phyloP scores from a whole-genome alignment of 2,113 vertebrate species.

The Planiliza haematocheilus region DNA sequence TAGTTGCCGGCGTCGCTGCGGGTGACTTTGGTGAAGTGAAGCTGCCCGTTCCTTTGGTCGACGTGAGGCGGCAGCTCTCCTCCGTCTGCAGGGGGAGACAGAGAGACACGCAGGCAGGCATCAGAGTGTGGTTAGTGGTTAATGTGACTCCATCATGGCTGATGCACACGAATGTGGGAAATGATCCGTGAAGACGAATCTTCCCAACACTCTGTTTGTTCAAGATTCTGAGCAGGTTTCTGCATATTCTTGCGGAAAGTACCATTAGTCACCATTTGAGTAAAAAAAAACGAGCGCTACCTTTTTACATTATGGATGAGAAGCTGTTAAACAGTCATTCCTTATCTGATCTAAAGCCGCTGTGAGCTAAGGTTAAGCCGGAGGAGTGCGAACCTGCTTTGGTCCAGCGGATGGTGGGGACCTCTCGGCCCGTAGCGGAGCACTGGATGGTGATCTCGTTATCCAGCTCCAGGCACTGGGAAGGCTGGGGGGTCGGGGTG shows the following conservation, averaged over 20 bases:
- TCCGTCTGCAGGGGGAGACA: conserved; percentile 84
- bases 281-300: background rate
- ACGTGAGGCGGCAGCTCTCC: conserved; percentile 88
- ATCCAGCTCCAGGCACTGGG: conserved; percentile 96
- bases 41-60: conserved; percentile 86
- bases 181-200: conserved; percentile 33
- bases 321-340: conserved; percentile 2
- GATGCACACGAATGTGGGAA: conserved; percentile 6
- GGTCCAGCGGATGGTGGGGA: conserved; percentile 92
- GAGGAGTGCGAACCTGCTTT: conserved; percentile 86
- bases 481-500: conserved; percentile 90
- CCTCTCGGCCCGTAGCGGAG: conserved; percentile 91
- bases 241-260: conserved; percentile 16
- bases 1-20: conserved; percentile 92
- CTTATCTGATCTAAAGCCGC: conserved; percentile 17
- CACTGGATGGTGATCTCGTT: conserved; percentile 91
- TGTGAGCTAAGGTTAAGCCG: background rate
- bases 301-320: background rate
- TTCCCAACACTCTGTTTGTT: background rate
- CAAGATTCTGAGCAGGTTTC: conserved; percentile 7
- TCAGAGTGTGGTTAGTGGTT: conserved; percentile 12
- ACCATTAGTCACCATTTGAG: conserved; percentile 29
- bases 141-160: conserved; percentile 22
- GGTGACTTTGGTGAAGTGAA: conserved; percentile 91
- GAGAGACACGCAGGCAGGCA: conserved; percentile 16